phyloP scores from a whole-genome alignment of 2,113 vertebrate genomes.

The Puntigrus tetrazona region DNA sequence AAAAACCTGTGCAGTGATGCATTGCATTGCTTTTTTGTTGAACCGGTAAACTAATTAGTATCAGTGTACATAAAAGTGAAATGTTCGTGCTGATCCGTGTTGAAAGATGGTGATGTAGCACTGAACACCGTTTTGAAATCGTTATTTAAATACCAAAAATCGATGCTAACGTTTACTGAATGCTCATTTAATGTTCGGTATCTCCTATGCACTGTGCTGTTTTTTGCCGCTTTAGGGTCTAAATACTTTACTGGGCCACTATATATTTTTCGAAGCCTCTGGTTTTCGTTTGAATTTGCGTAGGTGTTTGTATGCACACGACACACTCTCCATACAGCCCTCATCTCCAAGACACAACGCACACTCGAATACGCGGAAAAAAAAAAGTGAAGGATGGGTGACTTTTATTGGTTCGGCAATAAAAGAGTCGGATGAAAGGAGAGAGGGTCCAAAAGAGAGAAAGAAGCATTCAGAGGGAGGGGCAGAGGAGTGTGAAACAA shows the following conservation, averaged over 20 bases:
- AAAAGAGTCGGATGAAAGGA: slow-evolving; percentile 78
- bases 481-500: slow-evolving; percentile 76
- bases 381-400: slow-evolving; percentile 78
- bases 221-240: neutral
- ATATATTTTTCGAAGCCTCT: neutral
- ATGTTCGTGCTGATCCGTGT: neutral
- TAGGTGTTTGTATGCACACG: slow-evolving; percentile 42
- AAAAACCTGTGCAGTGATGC: neutral
- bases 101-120: neutral
- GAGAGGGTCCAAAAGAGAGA: slow-evolving; percentile 75
- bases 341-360: slow-evolving; percentile 54
- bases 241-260: neutral
- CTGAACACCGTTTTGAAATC: neutral
- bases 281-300: slow-evolving; percentile 13
- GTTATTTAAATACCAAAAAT: neutral
- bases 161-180: neutral
- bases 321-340: slow-evolving; percentile 75
- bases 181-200: neutral
- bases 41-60: neutral
- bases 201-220: neutral
- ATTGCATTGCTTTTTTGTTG: neutral
- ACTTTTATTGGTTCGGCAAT: slow-evolving; percentile 80
- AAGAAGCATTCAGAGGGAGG: slow-evolving; percentile 74
- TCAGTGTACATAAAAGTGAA: neutral
- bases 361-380: slow-evolving; percentile 59